A percentile compares a stretch with the other conserved stretches of the same genome.
Evolutionary conservation across 1,140 invertebrate genomes (phyloP).

Genomic region (Aphidius ervi): DNA sequence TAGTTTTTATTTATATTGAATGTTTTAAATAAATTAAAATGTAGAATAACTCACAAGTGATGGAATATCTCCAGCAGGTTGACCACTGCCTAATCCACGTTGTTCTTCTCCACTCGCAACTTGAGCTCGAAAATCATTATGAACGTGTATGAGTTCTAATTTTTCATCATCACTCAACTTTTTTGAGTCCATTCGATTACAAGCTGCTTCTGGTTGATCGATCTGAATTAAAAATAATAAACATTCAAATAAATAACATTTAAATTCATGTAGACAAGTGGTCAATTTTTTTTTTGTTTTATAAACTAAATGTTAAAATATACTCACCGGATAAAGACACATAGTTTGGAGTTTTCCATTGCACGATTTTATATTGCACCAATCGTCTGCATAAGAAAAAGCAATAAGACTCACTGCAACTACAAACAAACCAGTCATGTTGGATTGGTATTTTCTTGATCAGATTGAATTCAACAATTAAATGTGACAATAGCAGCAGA

Average conservation of each 20-base stretch:
- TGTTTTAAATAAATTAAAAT: not conserved
- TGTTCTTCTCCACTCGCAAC: not conserved
- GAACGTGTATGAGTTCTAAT: not conserved
- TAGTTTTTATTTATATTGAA: not conserved
- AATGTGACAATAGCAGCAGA: too few species aligned
- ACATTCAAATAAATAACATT: too few species aligned
- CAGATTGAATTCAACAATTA: too few species aligned
- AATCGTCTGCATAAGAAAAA: not conserved
- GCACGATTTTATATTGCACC: not conserved
- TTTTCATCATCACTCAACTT: not conserved
- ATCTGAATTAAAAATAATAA: not conserved
- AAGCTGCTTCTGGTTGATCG: not conserved
- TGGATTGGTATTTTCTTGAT: too few species aligned
- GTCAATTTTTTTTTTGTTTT: not conserved
- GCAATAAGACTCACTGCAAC: not conserved
- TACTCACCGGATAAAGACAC: not conserved
- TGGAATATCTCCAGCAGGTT: not conserved
- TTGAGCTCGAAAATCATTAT: not conserved
- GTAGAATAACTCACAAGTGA: not conserved
- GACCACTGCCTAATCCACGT: not conserved
- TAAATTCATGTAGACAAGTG: not conserved
- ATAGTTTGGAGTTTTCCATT: not conserved
- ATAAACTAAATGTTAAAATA: not conserved
- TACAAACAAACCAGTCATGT: not conserved
- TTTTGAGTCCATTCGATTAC: not conserved